Evolutionary conservation across 2,888 invertebrate genomes (phyloP).

Genomic region (Heliconius hortense): DNA sequence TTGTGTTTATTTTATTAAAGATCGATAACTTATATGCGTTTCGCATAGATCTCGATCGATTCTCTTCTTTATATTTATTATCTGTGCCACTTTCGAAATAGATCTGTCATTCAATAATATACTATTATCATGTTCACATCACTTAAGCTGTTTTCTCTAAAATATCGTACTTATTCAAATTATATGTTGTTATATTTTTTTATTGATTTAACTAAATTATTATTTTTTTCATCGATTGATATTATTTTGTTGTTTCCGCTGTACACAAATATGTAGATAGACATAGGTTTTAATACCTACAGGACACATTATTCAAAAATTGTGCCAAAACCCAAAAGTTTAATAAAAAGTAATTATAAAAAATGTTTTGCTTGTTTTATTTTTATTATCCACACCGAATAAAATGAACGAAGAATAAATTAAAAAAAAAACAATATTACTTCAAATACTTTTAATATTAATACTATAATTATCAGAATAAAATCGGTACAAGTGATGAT

Average conservation of each 20-base stretch:
- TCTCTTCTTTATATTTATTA: constrained; percentile 48
- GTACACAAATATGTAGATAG: constrained; percentile 66
- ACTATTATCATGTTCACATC: constrained; percentile 9
- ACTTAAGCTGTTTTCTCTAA: constrained; percentile 4
- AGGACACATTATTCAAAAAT: constrained; percentile 80
- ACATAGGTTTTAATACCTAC: constrained; percentile 77
- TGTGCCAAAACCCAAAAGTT: constrained; percentile 82
- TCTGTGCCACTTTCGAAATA: constrained; percentile 42
- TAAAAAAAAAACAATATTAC: constrained; percentile 4
- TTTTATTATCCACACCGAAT: constrained; percentile 31
- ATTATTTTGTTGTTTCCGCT: constrained; percentile 51
- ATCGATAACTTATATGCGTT: constrained; percentile 58
- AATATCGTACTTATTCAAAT: constrained; percentile 51
- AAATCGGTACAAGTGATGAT: constrained; percentile 36
- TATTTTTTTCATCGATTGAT: constrained; percentile 47
- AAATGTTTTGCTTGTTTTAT: constrained; percentile 58
- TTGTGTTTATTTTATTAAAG: constrained; percentile 72
- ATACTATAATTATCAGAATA: constrained; percentile 27
- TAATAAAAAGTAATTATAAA: constrained; percentile 77
- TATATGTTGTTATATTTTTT: constrained; percentile 50
- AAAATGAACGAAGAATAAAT: not conserved
- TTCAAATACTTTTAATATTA: constrained; percentile 21
- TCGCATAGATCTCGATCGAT: constrained; percentile 67
- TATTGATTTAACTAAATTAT: constrained; percentile 45
- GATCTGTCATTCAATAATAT: constrained; percentile 29